Evolutionary conservation across 2,797 vertebrate genomes (phyloP), one percentile per base, ranked within the genome.

Genomic region (Fringilla coelebs): DNA sequence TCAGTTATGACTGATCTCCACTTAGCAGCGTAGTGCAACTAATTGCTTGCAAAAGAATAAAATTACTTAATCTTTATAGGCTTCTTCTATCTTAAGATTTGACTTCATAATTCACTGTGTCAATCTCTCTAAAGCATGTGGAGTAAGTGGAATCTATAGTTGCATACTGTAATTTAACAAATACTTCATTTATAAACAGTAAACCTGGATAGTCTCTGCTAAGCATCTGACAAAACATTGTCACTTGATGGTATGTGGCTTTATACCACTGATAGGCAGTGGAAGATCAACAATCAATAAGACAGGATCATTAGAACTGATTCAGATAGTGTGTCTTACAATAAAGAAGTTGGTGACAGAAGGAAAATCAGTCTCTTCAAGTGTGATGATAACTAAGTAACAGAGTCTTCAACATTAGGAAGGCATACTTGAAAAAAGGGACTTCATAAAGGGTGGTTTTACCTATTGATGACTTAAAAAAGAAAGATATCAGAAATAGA

Each of bases 161-260:
- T 89, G 78, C 52, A 60, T 81, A 85, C 58, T 90, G 40, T 89
- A 95, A 52, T 78, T 94, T 86, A 96, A 79, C 78, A 96, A 97
- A 88, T 83, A 82, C 51, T 94, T 93, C 83, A 95, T 94, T 92
- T 93, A 96, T 94, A 96, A 97, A 93, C 46, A 89, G 80, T 29
- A 76, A 81, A 96, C 65, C 83, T 73, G 93, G 70, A 82, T 65
- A 86, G 72, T 80, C 15, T 74, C 86, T 74, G 57, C 83, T 96
- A 97, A 97, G 66, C 93, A 96, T 94, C 97, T 92, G 94, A 97
- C 92, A 94, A 97, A 97, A 94, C 20, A 73, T 54, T 95, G 94
- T 83, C 80, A 95, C 88, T 97, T 97, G 96, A 97, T 97, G 96
- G 92, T 97, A 97, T 97, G 96, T 98, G 98, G 97, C 97, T 95